Evolutionary conservation across 1,140 invertebrate genomes (phyloP).

Genomic region (Brachionus sp.): DNA sequence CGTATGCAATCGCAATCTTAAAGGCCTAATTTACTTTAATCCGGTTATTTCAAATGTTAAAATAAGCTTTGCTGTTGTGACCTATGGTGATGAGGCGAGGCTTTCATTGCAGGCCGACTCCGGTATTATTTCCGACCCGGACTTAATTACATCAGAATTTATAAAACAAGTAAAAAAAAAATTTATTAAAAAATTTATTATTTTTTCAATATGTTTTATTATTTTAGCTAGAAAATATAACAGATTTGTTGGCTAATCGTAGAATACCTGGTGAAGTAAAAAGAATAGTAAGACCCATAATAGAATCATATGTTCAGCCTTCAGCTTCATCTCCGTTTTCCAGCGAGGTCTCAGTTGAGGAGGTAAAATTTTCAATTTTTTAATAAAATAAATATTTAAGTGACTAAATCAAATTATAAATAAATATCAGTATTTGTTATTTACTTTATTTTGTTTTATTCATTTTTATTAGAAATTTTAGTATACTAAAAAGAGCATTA

Average conservation of each 20-base stretch:
- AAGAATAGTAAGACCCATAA: neutral
- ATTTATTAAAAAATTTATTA: neutral
- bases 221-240: constrained; percentile 11
- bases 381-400: neutral
- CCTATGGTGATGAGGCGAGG: constrained; percentile 35
- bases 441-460: too few relatives aligned
- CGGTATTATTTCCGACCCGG: constrained; percentile 17
- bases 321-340: neutral
- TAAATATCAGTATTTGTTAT: too few relatives aligned
- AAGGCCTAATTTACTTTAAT: constrained; percentile 31
- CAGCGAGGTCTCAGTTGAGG: neutral
- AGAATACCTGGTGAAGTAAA: constrained; percentile 42
- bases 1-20: constrained; percentile 28
- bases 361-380: neutral
- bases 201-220: neutral
- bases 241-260: constrained; percentile 29
- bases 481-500: too few relatives aligned
- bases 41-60: neutral
- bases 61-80: constrained; percentile 16
- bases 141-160: constrained; percentile 19
- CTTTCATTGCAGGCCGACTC: neutral
- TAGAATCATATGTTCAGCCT: neutral
- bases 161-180: constrained; percentile 25
- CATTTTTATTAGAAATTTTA: too few relatives aligned
- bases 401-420: neutral